phyloP scores from a whole-genome alignment of 2,113 vertebrate species.

The Meleagris gallopavo region DNA sequence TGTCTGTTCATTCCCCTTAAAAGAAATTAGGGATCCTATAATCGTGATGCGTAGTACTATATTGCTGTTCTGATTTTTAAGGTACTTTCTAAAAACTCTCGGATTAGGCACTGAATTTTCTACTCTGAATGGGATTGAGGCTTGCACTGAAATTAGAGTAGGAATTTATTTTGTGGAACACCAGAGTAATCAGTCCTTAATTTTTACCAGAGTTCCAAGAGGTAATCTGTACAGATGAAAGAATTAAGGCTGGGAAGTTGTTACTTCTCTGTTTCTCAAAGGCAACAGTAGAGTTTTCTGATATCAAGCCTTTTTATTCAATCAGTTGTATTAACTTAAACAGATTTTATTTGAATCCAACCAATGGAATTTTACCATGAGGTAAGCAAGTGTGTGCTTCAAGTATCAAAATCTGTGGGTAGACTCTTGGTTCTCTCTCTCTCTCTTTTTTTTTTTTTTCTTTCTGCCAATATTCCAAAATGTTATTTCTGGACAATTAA shows the following conservation, averaged over 20 bases:
- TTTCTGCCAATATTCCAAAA: not conserved
- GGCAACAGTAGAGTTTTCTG: not conserved
- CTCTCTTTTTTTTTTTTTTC: not conserved
- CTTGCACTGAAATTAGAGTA: not conserved
- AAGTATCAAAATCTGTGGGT: not conserved
- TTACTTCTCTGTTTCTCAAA: not conserved
- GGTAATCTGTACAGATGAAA: not conserved
- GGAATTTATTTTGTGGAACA: not conserved
- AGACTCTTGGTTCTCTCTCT: not conserved
- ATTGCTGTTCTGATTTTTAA: not conserved
- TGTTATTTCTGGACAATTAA: not conserved
- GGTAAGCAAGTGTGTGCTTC: not conserved
- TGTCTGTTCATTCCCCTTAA: not conserved
- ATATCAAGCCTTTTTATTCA: not conserved
- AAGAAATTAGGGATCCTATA: not conserved
- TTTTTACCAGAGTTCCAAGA: not conserved
- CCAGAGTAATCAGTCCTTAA: not conserved
- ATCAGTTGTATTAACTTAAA: not conserved
- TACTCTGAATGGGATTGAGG: rapidly evolving
- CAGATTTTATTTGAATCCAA: not conserved
- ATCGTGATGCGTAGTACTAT: not conserved
- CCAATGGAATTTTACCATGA: not conserved
- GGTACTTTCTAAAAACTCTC: not conserved
- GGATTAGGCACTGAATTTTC: not conserved
- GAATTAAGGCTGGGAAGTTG: not conserved